These are phyloP conservation scores for Periparus ater DNA, from an alignment of 2,797 vertebrate genomes.

Conservation along the genomic window DNA sequence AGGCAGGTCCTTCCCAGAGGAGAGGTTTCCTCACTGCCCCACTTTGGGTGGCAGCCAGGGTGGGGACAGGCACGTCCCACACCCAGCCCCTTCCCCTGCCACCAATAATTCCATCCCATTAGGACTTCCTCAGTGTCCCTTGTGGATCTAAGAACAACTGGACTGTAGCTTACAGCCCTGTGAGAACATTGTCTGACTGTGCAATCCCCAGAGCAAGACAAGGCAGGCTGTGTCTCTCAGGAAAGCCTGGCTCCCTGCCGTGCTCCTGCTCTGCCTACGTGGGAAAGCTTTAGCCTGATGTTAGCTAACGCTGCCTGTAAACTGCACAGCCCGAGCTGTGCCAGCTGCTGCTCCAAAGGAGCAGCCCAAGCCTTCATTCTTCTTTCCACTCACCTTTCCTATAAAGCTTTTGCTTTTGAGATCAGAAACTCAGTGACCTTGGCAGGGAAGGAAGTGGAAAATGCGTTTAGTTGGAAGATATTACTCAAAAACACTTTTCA, in stretches of 20 bases:
- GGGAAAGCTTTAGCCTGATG: background rate
- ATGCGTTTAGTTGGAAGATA: constrained; percentile 29
- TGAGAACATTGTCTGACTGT: background rate
- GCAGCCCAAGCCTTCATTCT: background rate
- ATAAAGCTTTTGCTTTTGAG: constrained; percentile 21
- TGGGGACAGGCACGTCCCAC: accelerated
- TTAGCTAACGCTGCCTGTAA: background rate
- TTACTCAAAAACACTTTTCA: constrained; percentile 38
- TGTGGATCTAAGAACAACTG: background rate
- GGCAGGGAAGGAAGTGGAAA: constrained; percentile 13
- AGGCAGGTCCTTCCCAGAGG: background rate
- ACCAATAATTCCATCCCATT: background rate
- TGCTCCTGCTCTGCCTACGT: background rate
- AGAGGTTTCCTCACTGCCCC: background rate
- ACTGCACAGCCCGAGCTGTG: background rate
- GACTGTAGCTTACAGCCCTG: background rate
- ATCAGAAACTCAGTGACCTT: constrained; percentile 47
- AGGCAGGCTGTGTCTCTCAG: background rate
- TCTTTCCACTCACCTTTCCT: constrained; percentile 21
- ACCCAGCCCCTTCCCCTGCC: background rate
- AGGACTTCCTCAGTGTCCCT: background rate
- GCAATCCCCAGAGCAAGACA: background rate
- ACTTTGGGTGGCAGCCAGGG: accelerated
- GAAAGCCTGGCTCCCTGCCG: background rate
- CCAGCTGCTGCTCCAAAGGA: background rate